Conservation (phyloP, 2,888 invertebrate species). For the Biston stratarius region DNA sequence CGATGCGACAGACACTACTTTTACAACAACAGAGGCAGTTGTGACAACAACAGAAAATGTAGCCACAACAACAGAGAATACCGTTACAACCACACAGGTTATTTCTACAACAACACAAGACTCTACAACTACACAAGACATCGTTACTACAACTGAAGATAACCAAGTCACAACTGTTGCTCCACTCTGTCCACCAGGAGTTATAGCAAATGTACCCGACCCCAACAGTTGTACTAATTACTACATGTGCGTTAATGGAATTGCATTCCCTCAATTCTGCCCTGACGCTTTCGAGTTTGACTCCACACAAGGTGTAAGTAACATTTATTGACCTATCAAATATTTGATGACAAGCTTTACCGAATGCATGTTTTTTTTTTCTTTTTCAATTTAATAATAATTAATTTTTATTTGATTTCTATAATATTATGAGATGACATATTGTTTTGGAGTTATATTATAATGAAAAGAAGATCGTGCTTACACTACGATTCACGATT, state of each 20-base stretch:
- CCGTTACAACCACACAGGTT: background rate
- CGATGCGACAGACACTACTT: background rate
- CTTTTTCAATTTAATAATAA: too few species aligned
- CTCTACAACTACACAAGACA: background rate
- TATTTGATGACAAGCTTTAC: too few species aligned
- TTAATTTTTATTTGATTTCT: too few species aligned
- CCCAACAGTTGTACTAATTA: conserved; percentile 40
- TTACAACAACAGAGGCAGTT: background rate
- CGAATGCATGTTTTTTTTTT: too few species aligned
- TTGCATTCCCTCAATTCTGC: conserved; percentile 43
- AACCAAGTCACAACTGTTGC: conserved; percentile 20
- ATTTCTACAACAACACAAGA: background rate
- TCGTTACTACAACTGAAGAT: conserved; percentile 5
- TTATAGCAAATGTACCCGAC: conserved; percentile 39
- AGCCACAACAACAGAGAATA: background rate
- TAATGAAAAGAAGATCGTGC: too few species aligned
- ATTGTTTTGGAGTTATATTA: too few species aligned
- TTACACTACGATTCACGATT: too few species aligned
- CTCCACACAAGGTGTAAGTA: conserved; percentile 43
- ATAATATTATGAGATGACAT: too few species aligned
- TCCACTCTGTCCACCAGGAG: conserved; percentile 34
- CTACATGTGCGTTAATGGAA: conserved; percentile 46
- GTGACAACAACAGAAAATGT: background rate
- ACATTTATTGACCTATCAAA: too few species aligned
- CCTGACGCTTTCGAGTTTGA: conserved; percentile 51